phyloP scores from a whole-genome alignment of 2,113 vertebrate genomes.

The Theristicus caerulescens region DNA sequence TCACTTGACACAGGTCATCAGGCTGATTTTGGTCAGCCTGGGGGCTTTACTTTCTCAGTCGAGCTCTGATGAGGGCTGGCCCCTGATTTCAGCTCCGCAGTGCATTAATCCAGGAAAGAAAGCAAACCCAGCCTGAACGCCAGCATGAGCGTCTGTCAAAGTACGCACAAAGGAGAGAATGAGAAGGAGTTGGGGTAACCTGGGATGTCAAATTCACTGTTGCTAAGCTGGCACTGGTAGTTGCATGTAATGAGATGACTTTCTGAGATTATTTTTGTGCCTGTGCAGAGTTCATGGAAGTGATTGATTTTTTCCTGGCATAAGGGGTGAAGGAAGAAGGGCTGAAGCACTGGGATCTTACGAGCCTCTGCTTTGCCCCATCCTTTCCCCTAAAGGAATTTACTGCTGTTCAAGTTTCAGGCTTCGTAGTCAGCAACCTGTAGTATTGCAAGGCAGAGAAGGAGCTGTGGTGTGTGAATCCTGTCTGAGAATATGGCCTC shows the following conservation, averaged over 20 bases:
- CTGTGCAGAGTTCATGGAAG: background rate
- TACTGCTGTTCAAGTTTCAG: background rate
- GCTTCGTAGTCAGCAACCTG: background rate
- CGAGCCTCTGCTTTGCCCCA: background rate
- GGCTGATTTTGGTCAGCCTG: background rate
- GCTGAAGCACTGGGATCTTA: background rate
- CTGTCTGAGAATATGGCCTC: rapidly evolving
- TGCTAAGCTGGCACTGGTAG: background rate
- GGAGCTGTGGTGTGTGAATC: background rate
- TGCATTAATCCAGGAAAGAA: background rate
- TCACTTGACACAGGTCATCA: background rate
- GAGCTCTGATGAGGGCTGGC: background rate
- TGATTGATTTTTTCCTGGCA: background rate
- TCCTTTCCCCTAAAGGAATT: background rate
- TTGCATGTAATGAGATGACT: background rate
- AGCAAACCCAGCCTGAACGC: background rate
- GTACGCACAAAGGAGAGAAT: background rate
- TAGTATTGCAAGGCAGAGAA: background rate
- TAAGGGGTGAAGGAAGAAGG: background rate
- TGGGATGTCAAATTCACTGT: background rate
- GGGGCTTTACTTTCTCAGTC: background rate
- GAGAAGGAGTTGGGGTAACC: background rate
- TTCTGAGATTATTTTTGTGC: background rate
- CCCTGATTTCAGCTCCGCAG: background rate
- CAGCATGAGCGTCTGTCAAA: background rate